These are phyloP conservation scores for Drosophila quinaria DNA, from an alignment of 2,888 invertebrate species.

Conservation along the genomic window DNA sequence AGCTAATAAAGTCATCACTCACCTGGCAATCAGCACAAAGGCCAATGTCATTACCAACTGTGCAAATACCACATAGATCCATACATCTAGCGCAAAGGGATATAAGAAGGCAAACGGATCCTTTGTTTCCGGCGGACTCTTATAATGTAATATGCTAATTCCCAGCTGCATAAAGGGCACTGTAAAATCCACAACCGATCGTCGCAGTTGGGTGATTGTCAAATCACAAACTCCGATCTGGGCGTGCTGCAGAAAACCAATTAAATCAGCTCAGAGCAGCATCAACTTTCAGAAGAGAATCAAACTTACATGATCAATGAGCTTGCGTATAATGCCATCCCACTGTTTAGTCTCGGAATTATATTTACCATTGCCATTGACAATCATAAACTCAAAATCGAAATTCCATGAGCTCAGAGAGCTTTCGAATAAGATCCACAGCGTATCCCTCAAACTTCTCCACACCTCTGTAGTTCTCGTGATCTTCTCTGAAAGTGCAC, in stretches of 20 bases:
- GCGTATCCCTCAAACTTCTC: slow-evolving; percentile 95
- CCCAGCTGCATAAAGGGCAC: slow-evolving; percentile 99
- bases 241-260: slow-evolving; percentile 90
- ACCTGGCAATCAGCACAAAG: slow-evolving; percentile 93
- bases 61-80: slow-evolving; percentile 95
- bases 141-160: slow-evolving; percentile 95
- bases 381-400: slow-evolving; percentile 90
- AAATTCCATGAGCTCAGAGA: slow-evolving; percentile 91
- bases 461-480: slow-evolving; percentile 86
- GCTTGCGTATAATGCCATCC: slow-evolving; percentile 91
- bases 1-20: slow-evolving; percentile 51
- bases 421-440: slow-evolving; percentile 94
- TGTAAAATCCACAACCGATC: slow-evolving; percentile 95
- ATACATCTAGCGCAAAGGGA: slow-evolving; percentile 94
- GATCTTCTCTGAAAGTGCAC: slow-evolving; percentile 85
- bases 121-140: slow-evolving; percentile 90
- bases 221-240: slow-evolving; percentile 98
- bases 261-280: no score
- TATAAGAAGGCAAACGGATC: slow-evolving; percentile 95
- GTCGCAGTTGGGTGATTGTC: slow-evolving; percentile 96
- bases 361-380: slow-evolving; percentile 90
- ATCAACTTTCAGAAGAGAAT: background rate
- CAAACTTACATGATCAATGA: slow-evolving; percentile 90
- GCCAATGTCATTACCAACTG: slow-evolving; percentile 93
- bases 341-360: slow-evolving; percentile 90